Percentiles rank a stretch among this genome's conserved stretches.
These are phyloP conservation scores for Sylvia borin DNA, from an alignment of 2,797 vertebrate genomes.

Conservation along the genomic window DNA sequence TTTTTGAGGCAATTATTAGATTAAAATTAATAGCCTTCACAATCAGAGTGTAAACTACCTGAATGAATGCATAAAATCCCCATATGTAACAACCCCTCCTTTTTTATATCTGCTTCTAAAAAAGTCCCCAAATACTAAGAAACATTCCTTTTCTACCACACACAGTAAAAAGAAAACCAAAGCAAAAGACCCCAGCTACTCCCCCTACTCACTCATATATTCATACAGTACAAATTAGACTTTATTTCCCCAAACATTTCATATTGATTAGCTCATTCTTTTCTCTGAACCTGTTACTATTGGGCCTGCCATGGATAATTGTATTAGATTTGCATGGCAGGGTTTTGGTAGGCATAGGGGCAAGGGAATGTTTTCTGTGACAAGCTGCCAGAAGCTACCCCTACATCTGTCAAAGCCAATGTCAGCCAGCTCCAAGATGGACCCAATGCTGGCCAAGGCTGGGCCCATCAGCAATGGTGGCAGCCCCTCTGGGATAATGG, in stretches of 20 bases:
- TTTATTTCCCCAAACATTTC: not conserved
- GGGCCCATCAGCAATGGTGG: not conserved
- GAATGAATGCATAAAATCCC: not conserved
- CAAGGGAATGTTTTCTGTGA: not conserved
- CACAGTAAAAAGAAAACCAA: not conserved
- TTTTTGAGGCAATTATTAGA: not conserved
- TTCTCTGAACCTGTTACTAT: not conserved
- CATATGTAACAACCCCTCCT: not conserved
- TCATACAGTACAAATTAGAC: not conserved
- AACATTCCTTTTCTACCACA: not conserved
- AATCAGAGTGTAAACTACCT: not conserved
- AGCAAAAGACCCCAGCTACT: accelerated
- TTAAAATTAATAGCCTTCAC: not conserved
- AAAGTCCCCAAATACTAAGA: accelerated
- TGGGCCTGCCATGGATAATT: not conserved
- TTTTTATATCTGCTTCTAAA: not conserved
- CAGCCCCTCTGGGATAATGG: not conserved
- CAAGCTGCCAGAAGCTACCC: not conserved
- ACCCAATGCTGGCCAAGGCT: accelerated
- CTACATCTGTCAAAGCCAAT: too few species aligned
- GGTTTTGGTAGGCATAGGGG: not conserved
- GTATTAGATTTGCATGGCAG: not conserved
- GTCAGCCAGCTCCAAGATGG: not conserved
- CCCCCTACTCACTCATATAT: not conserved
- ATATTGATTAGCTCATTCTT: not conserved